Conservation (phyloP, 2,888 invertebrate genomes). For the Leptinotarsa rubiginosa region DNA sequence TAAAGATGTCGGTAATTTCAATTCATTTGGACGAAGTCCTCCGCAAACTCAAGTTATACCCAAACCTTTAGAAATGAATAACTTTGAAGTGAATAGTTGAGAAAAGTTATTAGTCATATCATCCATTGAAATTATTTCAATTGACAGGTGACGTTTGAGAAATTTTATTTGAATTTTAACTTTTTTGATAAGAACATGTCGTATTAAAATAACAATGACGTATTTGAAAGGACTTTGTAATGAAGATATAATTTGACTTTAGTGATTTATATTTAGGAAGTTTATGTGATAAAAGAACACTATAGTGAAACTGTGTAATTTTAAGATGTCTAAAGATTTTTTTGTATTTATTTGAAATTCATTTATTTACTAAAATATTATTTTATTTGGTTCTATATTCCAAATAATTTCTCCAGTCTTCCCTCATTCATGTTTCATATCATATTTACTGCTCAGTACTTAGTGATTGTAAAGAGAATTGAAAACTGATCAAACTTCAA, state of each 20-base stretch:
- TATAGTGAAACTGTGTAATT: no score
- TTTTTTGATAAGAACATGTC: background rate
- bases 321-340: background rate
- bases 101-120: conserved; percentile 42
- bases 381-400: no score
- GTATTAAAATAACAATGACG: background rate
- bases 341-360: background rate
- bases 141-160: conserved; percentile 29
- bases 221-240: background rate
- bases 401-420: background rate
- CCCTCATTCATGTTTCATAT: background rate
- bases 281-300: background rate
- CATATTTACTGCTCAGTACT: conserved; percentile 4
- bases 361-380: background rate
- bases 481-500: background rate
- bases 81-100: conserved; percentile 60
- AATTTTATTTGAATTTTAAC: background rate
- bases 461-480: background rate
- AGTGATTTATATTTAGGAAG: background rate
- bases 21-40: conserved; percentile 53
- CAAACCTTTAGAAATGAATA: conserved; percentile 58
- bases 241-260: background rate
- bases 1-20: conserved; percentile 49
- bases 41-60: conserved; percentile 43
- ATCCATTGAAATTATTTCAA: conserved; percentile 22